Conservation (phyloP, 2,888 invertebrate species). For the Euclidia mi region DNA sequence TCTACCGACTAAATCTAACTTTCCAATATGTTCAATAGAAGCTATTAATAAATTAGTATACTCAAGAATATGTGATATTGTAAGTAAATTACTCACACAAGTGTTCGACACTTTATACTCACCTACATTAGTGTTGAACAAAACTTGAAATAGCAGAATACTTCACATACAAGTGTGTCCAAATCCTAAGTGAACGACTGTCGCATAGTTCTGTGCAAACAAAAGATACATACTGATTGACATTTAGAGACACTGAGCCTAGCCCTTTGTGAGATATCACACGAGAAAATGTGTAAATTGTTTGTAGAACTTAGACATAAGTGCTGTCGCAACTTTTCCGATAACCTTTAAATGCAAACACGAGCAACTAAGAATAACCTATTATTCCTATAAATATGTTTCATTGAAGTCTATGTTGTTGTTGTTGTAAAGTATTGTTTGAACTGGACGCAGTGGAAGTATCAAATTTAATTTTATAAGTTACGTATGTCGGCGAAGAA, state of each 20-base stretch:
- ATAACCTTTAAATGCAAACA: slow-evolving; percentile 2
- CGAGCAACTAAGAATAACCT: background rate
- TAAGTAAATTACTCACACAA: too few species aligned
- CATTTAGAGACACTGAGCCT: slow-evolving; percentile 56
- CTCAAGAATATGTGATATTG: too few species aligned
- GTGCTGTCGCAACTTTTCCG: slow-evolving; percentile 4
- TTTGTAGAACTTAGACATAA: slow-evolving; percentile 15
- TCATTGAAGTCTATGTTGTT: background rate
- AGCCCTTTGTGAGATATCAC: slow-evolving; percentile 53
- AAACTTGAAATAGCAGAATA: background rate
- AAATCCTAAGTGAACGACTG: slow-evolving; percentile 22
- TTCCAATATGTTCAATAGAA: too few species aligned
- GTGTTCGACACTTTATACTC: too few species aligned
- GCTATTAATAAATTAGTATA: too few species aligned
- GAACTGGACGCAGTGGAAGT: too few species aligned
- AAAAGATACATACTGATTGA: slow-evolving; percentile 55
- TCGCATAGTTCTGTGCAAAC: slow-evolving; percentile 45
- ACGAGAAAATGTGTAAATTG: slow-evolving; percentile 44
- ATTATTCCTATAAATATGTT: too few species aligned
- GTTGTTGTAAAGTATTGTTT: too few species aligned
- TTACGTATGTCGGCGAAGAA: too few species aligned
- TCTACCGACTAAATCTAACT: too few species aligned
- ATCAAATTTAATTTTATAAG: too few species aligned
- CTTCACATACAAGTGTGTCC: background rate
- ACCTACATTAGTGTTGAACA: too few species aligned